These are phyloP conservation scores for Alethe castanea DNA, from an alignment of 2,113 vertebrate species.

Conservation along the genomic window DNA sequence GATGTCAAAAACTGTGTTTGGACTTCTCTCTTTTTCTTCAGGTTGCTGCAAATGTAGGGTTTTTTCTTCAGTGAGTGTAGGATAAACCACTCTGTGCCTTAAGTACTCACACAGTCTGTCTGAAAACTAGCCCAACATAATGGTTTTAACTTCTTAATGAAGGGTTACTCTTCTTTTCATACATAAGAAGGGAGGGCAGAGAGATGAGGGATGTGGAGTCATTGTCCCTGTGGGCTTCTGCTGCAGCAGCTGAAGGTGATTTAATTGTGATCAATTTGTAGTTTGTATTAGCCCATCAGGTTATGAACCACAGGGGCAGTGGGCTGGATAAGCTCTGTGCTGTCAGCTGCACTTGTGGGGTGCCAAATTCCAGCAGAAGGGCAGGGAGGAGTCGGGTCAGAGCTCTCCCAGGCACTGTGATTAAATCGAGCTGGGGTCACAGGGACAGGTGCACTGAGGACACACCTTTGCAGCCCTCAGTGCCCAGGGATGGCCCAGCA, in stretches of 20 bases:
- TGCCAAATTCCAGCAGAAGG: background rate
- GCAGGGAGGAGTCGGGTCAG: background rate
- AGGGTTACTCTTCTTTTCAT: background rate
- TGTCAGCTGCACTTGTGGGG: background rate
- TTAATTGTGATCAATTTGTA: slow-evolving; percentile 9
- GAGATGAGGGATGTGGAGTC: background rate
- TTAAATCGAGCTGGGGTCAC: background rate
- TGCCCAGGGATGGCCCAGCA: fast-evolving
- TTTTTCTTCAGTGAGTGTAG: background rate
- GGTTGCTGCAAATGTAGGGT: background rate
- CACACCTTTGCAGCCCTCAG: background rate
- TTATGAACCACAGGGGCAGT: background rate
- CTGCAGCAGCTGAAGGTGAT: slow-evolving; percentile 23
- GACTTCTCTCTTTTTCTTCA: background rate
- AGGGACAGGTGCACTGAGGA: background rate
- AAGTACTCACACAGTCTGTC: background rate
- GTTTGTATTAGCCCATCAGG: slow-evolving; percentile 9
- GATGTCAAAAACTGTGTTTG: background rate
- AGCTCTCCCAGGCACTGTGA: background rate
- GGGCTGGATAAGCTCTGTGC: background rate
- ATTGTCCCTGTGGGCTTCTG: background rate
- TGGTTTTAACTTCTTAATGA: background rate
- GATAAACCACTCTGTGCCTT: background rate
- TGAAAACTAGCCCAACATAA: background rate
- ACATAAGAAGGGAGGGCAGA: background rate